phyloP scores from a whole-genome alignment of 1,140 invertebrate genomes.

The Aphis craccivora region DNA sequence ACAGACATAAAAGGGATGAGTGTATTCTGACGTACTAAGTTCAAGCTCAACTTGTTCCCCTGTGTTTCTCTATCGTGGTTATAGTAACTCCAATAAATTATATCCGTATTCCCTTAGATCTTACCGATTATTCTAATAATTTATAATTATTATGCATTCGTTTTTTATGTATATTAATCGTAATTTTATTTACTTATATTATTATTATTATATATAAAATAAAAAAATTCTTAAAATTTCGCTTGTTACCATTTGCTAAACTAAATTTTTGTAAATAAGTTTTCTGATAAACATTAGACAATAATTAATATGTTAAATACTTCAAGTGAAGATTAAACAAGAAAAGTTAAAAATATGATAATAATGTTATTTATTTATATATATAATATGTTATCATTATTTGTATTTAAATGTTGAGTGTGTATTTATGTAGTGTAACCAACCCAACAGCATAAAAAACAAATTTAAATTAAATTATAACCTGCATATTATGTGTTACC shows the following conservation, averaged over 20 bases:
- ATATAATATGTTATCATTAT: slow-evolving; percentile 42
- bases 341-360: slow-evolving; percentile 14
- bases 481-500: background rate
- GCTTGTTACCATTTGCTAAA: slow-evolving; percentile 53
- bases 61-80: background rate
- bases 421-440: slow-evolving; percentile 38
- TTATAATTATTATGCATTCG: slow-evolving; percentile 20
- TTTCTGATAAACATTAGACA: slow-evolving; percentile 49
- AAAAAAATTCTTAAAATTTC: background rate
- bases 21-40: background rate
- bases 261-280: slow-evolving; percentile 32
- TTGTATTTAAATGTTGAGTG: slow-evolving; percentile 38
- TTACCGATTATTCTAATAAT: background rate
- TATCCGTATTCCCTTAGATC: background rate
- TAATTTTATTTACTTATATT: slow-evolving; percentile 25
- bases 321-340: slow-evolving; percentile 18
- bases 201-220: background rate
- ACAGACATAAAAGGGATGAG: background rate
- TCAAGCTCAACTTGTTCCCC: background rate
- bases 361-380: slow-evolving; percentile 26
- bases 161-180: slow-evolving; percentile 36
- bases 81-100: background rate
- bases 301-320: slow-evolving; percentile 52
- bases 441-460: background rate
- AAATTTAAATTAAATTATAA: background rate